Conservation (phyloP, 92 coral and sea anemone species). For the Galaxea fascicularis region DNA sequence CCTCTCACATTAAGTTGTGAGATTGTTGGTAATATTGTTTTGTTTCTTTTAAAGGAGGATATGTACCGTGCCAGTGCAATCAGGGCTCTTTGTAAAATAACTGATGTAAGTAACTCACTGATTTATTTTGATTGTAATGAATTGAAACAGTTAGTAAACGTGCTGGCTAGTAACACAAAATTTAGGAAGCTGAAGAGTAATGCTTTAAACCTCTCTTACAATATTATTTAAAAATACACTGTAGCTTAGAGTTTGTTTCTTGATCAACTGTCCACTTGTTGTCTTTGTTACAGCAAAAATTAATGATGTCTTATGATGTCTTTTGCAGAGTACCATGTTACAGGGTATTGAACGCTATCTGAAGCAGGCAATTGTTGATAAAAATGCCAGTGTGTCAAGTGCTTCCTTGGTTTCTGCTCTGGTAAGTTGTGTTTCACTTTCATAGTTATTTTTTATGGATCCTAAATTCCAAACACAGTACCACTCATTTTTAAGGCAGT, state of each 20-base stretch:
- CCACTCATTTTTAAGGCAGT: too few species aligned
- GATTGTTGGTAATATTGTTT: neutral
- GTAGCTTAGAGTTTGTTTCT: too few species aligned
- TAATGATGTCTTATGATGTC: too few species aligned
- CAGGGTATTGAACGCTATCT: slow-evolving; percentile 98
- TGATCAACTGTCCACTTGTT: too few species aligned
- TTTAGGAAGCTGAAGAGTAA: neutral
- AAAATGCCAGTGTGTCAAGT: slow-evolving; percentile 95
- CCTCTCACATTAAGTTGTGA: neutral
- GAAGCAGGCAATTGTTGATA: slow-evolving; percentile 98
- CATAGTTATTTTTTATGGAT: neutral
- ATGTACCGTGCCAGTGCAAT: slow-evolving; percentile 99
- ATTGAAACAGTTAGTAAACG: too few species aligned
- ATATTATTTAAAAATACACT: too few species aligned
- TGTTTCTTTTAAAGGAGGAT: slow-evolving; percentile 71
- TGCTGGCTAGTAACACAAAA: too few species aligned
- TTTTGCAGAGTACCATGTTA: slow-evolving; percentile 84
- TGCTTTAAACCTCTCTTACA: too few species aligned
- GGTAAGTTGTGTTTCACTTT: slow-evolving; percentile 52
- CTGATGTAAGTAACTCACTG: slow-evolving; percentile 79
- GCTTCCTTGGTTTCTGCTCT: slow-evolving; percentile 94
- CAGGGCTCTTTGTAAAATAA: slow-evolving; percentile 96
- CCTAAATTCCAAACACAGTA: too few species aligned
- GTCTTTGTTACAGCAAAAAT: too few species aligned
- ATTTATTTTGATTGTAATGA: neutral